Conservation (phyloP, 2,797 vertebrate genomes). For the Falco rusticolus region DNA sequence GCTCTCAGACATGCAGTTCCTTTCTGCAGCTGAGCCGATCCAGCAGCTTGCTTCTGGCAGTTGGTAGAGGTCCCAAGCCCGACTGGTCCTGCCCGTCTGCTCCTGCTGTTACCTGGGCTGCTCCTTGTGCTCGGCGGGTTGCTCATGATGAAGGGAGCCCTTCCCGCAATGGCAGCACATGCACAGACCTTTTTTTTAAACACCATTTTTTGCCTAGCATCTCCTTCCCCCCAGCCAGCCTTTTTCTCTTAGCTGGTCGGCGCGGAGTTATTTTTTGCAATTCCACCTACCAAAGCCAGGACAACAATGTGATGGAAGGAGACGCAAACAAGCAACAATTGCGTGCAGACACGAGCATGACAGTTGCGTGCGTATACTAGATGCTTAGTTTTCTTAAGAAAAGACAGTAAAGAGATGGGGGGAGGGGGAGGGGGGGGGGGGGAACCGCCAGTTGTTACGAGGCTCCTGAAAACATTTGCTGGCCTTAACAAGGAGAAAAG, state of each 20-base stretch:
- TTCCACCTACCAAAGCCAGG: neutral
- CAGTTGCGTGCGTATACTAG: no score
- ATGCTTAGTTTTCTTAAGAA: neutral
- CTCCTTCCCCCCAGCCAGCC: no score
- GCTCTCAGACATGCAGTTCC: neutral
- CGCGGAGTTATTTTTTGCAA: neutral
- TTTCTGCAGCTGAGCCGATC: neutral
- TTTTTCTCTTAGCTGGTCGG: neutral
- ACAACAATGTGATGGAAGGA: no score
- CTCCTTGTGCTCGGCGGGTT: no score
- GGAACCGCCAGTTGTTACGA: no score
- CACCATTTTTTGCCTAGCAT: rapidly evolving
- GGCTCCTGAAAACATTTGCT: rapidly evolving
- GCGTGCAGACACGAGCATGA: rapidly evolving
- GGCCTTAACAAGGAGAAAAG: neutral
- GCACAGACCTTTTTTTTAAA: neutral
- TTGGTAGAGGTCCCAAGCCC: neutral
- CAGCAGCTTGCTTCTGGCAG: neutral
- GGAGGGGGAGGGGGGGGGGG: no score
- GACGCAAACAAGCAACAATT: rapidly evolving
- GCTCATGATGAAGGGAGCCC: neutral
- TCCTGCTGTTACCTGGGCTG: rapidly evolving
- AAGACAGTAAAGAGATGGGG: neutral
- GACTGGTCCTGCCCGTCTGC: rapidly evolving
- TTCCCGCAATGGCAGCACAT: no score